Percentiles rank a stretch among this genome's conserved stretches.
Conservation (phyloP, 2,797 vertebrate species). For the Sciurus carolinensis region DNA sequence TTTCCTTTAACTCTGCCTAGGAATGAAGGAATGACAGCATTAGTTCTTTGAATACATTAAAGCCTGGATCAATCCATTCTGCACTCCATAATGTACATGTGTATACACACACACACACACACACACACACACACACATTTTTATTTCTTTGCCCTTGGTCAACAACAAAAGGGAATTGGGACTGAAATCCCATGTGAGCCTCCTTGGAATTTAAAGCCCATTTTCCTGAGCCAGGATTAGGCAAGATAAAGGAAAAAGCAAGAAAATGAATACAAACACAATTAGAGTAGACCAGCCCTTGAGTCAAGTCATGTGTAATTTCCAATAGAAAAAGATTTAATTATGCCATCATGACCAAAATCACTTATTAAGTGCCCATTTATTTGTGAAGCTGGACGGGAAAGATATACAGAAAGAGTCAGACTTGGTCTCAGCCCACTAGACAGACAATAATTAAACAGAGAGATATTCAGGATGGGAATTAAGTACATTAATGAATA, state of each 20-base stretch:
- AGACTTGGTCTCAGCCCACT: conserved; percentile 72
- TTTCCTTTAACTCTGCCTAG: conserved; percentile 46
- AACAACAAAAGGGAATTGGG: conserved; percentile 48
- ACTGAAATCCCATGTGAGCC: conserved; percentile 66
- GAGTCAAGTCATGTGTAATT: conserved; percentile 78
- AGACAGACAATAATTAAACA: conserved; percentile 74
- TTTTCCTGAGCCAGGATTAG: conserved; percentile 75
- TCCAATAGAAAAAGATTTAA: conserved; percentile 79
- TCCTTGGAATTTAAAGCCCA: conserved; percentile 75
- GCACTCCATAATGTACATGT: background rate
- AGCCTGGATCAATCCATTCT: background rate
- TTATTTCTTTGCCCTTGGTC: conserved; percentile 67
- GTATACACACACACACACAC: background rate
- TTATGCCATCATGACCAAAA: conserved; percentile 79
- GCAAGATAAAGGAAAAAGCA: conserved; percentile 78
- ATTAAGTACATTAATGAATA: conserved; percentile 80
- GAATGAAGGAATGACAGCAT: conserved; percentile 43
- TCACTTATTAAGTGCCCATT: conserved; percentile 79
- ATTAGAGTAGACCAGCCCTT: conserved; percentile 72
- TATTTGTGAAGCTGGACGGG: conserved; percentile 66
- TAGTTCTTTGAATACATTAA: conserved; percentile 70
- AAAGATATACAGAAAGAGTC: conserved; percentile 67
- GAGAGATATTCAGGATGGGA: conserved; percentile 68
- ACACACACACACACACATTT: conserved; percentile 27
- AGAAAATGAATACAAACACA: conserved; percentile 79